Evolutionary conservation across 2,797 vertebrate genomes (phyloP).

Genomic region (Peromyscus eremicus): DNA sequence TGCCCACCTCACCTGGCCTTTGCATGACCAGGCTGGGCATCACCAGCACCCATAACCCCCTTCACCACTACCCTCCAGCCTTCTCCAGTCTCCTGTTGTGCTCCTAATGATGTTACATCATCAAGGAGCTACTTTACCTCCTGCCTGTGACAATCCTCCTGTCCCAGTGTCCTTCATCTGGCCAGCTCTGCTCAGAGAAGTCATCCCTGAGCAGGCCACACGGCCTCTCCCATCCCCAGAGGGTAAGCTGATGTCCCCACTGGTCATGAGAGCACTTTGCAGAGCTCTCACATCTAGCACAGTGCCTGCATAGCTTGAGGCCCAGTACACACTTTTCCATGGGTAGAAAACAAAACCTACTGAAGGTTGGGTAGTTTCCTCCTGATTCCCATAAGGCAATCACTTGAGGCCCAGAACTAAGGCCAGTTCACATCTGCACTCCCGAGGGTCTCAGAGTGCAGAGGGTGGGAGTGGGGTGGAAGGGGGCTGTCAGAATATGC

Average conservation of each 20-base stretch:
- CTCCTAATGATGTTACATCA: neutral
- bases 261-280: neutral
- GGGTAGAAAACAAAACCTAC: neutral
- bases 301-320: rapidly evolving
- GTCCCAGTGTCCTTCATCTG: no score
- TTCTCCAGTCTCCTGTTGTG: neutral
- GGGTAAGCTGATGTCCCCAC: rapidly evolving
- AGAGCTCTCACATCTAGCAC: neutral
- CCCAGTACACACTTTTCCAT: rapidly evolving
- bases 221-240: neutral
- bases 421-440: neutral
- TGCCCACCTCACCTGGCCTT: neutral
- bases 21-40: rapidly evolving
- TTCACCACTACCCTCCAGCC: neutral
- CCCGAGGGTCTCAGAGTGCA: neutral
- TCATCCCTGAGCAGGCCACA: neutral
- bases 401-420: neutral
- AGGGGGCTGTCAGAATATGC: neutral
- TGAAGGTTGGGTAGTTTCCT: neutral
- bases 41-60: rapidly evolving
- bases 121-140: no score
- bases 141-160: neutral
- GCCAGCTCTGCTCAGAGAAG: neutral
- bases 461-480: neutral
- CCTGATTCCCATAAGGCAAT: neutral